Evolutionary conservation across 2,888 invertebrate genomes (phyloP).

Genomic region (Cephus spinipes): DNA sequence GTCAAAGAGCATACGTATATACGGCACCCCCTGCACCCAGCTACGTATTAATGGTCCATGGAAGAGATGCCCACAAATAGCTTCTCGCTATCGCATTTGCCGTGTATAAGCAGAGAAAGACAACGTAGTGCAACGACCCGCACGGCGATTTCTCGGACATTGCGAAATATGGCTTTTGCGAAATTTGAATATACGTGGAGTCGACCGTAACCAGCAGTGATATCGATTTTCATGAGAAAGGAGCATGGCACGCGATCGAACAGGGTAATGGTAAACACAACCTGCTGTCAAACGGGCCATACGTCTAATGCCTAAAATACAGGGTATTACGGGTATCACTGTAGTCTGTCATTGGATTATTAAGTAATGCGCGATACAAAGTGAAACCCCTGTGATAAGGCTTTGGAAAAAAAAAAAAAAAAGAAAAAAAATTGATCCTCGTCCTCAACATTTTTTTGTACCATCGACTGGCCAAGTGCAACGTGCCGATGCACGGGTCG

Average conservation of each 20-base stretch:
- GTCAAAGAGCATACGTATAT: too few relatives aligned
- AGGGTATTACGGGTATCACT: not conserved
- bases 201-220: slow-evolving; percentile 49
- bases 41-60: too few relatives aligned
- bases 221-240: not conserved
- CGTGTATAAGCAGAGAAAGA: not conserved
- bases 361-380: not conserved
- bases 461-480: not conserved
- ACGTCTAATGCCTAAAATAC: not conserved
- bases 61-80: too few relatives aligned
- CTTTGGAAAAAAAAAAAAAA: too few relatives aligned
- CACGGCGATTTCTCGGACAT: slow-evolving; percentile 44
- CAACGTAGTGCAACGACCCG: slow-evolving; percentile 17
- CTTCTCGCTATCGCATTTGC: too few relatives aligned
- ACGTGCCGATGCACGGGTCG: not conserved
- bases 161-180: slow-evolving; percentile 37
- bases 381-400: not conserved
- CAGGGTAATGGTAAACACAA: not conserved
- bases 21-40: not conserved
- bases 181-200: slow-evolving; percentile 50
- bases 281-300: not conserved
- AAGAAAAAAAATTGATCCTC: not conserved
- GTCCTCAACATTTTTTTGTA: not conserved
- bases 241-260: slow-evolving; percentile 5
- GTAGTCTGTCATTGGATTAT: not conserved